phyloP scores from a whole-genome alignment of 2,888 invertebrate genomes.

The Limulus polyphemus region DNA sequence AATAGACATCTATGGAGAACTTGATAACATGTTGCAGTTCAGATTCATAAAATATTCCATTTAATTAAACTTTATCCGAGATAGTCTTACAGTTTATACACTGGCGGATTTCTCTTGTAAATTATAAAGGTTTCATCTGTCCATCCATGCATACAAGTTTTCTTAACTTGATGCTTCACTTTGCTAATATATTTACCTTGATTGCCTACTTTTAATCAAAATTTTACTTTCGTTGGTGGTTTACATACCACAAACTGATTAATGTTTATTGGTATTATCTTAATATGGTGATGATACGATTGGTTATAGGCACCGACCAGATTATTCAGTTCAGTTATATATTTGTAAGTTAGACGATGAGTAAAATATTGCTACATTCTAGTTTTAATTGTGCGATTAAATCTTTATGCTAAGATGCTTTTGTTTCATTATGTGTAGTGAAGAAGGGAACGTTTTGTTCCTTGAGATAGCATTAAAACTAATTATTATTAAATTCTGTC shows the following conservation, averaged over 20 bases:
- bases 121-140: conserved; percentile 3
- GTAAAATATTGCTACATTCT: conserved; percentile 10
- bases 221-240: no score
- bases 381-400: conserved; percentile 31
- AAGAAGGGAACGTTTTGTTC: no score
- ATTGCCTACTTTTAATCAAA: conserved; percentile 2
- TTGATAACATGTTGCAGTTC: no score
- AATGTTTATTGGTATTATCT: background rate
- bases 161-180: background rate
- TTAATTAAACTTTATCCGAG: no score
- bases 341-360: conserved; percentile 1
- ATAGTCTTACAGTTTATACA: no score
- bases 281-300: conserved; percentile 1
- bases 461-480: no score
- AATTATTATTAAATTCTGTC: no score
- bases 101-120: background rate
- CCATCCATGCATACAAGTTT: conserved; percentile 10
- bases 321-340: conserved; percentile 4
- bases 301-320: conserved; percentile 9
- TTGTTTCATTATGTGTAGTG: no score
- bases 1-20: no score
- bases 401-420: conserved; percentile 32
- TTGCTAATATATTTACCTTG: conserved; percentile 1
- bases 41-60: no score
- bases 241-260: background rate